These are phyloP conservation scores for Threskiornis aethiopicus DNA, from an alignment of 2,797 vertebrate genomes.

Conservation along the genomic window DNA sequence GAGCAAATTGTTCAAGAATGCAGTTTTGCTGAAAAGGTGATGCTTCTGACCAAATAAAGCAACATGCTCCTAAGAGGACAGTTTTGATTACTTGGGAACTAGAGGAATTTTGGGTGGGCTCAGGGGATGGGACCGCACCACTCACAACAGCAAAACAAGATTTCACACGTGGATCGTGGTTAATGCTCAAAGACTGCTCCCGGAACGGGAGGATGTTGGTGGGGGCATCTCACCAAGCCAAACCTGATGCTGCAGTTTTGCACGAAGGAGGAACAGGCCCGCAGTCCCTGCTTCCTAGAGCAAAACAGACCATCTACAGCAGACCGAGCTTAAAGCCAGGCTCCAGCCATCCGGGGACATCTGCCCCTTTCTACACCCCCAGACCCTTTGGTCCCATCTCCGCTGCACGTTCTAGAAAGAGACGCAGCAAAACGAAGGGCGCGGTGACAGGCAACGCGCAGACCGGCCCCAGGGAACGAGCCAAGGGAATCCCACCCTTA, in stretches of 20 bases:
- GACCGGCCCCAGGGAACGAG: not conserved
- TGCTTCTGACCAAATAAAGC: not conserved
- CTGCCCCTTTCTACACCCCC: not conserved
- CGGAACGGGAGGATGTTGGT: accelerated
- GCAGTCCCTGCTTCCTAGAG: not conserved
- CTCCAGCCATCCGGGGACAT: not conserved
- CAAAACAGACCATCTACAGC: not conserved
- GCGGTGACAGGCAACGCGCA: accelerated
- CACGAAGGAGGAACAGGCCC: not conserved
- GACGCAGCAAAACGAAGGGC: not conserved
- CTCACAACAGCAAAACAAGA: not conserved
- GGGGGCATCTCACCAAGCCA: not conserved
- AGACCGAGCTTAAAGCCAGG: not conserved
- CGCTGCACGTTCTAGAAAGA: not conserved
- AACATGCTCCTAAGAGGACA: not conserved
- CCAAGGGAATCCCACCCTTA: not conserved
- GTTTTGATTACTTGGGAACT: not conserved
- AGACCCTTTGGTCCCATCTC: not conserved
- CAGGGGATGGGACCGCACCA: not conserved
- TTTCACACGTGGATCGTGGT: not conserved
- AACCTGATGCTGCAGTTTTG: not conserved
- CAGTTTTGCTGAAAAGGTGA: not conserved
- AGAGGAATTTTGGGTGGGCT: not conserved
- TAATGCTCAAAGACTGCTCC: not conserved
- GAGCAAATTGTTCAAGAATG: not conserved